Evolutionary conservation across 2,113 vertebrate genomes (phyloP).

Genomic region (Forbesichthys agassizii): DNA sequence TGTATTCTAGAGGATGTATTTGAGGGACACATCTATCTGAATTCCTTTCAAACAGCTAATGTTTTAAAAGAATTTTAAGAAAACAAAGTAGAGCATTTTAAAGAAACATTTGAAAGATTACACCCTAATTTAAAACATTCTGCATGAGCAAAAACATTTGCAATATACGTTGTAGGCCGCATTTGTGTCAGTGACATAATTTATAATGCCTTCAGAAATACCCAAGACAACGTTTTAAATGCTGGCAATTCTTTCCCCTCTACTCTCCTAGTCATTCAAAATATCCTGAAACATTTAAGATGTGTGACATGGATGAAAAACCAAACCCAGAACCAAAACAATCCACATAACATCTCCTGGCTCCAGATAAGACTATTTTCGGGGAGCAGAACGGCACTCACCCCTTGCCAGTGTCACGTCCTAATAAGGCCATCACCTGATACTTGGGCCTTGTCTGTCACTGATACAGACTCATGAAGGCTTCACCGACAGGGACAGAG

Average conservation of each 20-base stretch:
- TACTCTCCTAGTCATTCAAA: constrained; percentile 11
- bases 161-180: not conserved
- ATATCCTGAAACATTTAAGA: constrained; percentile 27
- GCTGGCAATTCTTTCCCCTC: not conserved
- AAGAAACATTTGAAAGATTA: too few species aligned
- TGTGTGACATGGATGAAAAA: not conserved
- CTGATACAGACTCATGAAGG: constrained; percentile 10
- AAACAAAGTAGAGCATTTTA: too few species aligned
- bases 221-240: too few species aligned
- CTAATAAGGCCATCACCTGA: constrained; percentile 73
- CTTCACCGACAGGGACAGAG: too few species aligned
- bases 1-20: too few species aligned
- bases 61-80: too few species aligned
- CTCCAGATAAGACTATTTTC: constrained; percentile 48
- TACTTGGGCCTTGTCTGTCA: constrained; percentile 72
- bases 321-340: constrained; percentile 41
- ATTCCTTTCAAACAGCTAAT: too few species aligned
- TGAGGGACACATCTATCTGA: too few species aligned
- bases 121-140: too few species aligned
- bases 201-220: not conserved
- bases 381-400: constrained; percentile 60
- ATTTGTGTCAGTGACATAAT: not conserved
- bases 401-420: constrained; percentile 68
- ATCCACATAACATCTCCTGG: constrained; percentile 51
- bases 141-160: too few species aligned